phyloP scores from a whole-genome alignment of 2,888 invertebrate genomes.

The Villa cingulata region DNA sequence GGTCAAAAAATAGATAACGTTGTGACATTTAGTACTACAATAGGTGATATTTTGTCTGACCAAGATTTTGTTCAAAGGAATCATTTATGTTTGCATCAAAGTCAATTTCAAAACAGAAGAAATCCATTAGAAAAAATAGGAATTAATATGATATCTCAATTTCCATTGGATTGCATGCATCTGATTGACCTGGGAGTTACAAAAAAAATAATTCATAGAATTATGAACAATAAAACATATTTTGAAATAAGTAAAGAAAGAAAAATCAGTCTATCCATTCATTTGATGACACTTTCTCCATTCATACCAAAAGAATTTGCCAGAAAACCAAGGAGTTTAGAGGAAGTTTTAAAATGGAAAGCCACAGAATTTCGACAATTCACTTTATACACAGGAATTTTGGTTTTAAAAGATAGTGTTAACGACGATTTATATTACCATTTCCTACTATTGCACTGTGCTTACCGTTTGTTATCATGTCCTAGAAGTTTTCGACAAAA shows the following conservation, averaged over 20 bases:
- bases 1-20: slow-evolving; percentile 6
- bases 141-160: slow-evolving; percentile 2
- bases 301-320: slow-evolving; percentile 8
- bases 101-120: background rate
- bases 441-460: slow-evolving; percentile 9
- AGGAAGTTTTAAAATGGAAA: slow-evolving; percentile 10
- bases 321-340: slow-evolving; percentile 11
- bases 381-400: slow-evolving; percentile 10
- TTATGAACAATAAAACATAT: background rate
- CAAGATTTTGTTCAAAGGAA: slow-evolving; percentile 6
- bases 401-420: slow-evolving; percentile 9
- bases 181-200: slow-evolving; percentile 2
- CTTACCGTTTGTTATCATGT: slow-evolving; percentile 6
- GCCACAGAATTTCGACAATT: slow-evolving; percentile 11
- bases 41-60: slow-evolving; percentile 2
- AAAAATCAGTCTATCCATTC: background rate
- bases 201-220: background rate
- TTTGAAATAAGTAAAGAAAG: background rate
- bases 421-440: slow-evolving; percentile 9
- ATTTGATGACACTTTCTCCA: background rate
- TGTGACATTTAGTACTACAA: slow-evolving; percentile 1
- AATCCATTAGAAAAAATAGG: slow-evolving; percentile 3
- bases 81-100: slow-evolving; percentile 2
- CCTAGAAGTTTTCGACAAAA: slow-evolving; percentile 6
- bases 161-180: slow-evolving; percentile 3